Percentiles rank a stretch among this genome's conserved stretches.
Evolutionary conservation across 2,113 vertebrate species (phyloP).

Genomic region (Stigmatopora nigra): DNA sequence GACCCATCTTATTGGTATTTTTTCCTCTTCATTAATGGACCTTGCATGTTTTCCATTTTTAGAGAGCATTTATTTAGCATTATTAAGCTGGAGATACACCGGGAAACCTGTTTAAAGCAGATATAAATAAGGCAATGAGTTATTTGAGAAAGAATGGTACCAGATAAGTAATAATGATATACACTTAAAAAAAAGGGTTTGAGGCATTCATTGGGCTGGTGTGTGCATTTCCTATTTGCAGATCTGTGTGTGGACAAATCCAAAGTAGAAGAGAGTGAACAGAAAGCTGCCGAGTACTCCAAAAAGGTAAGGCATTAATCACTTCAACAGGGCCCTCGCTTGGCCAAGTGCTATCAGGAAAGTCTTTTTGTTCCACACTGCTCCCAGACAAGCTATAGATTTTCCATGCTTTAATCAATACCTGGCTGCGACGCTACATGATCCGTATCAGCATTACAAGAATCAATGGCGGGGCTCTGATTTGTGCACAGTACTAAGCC

Average conservation of each 20-base stretch:
- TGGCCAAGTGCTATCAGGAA: constrained; percentile 58
- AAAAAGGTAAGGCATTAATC: constrained; percentile 84
- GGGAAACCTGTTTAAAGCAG: neutral
- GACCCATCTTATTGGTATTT: constrained; percentile 84
- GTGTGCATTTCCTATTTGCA: constrained; percentile 51
- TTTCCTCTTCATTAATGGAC: neutral
- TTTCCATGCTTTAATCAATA: constrained; percentile 66
- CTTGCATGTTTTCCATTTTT: neutral
- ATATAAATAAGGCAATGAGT: neutral
- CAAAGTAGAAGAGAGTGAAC: constrained; percentile 93
- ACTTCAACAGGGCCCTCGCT: constrained; percentile 41
- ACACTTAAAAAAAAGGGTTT: neutral
- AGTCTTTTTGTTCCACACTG: constrained; percentile 54
- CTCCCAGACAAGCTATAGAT: constrained; percentile 69
- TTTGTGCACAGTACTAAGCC: constrained; percentile 41
- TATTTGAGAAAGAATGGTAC: neutral
- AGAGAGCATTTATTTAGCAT: too few relatives aligned
- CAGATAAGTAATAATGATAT: neutral
- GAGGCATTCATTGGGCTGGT: neutral
- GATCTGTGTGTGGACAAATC: constrained; percentile 93
- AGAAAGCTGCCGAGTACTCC: constrained; percentile 88
- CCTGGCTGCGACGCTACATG: constrained; percentile 69
- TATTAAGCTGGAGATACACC: too few relatives aligned
- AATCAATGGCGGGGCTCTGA: constrained; percentile 61
- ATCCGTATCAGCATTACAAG: constrained; percentile 69